Percentiles rank a stretch among this genome's conserved stretches.
Conservation (phyloP, 1,140 invertebrate species). For the Drosophila arawakana region DNA sequence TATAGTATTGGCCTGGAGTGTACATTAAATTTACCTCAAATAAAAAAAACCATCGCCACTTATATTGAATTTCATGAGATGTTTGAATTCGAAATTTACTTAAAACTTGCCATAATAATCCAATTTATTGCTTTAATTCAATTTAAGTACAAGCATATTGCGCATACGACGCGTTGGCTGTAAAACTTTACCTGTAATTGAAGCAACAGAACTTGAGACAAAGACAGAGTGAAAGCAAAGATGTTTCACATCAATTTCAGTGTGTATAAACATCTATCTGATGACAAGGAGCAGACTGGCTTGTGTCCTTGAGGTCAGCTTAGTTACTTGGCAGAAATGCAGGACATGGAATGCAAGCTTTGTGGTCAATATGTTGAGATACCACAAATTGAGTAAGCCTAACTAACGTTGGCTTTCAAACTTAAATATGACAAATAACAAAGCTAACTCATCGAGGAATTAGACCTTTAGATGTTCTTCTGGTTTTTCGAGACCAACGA, state of each 20-base stretch:
- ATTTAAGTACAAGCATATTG: conserved; percentile 52
- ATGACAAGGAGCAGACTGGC: neutral
- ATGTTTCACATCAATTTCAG: conserved; percentile 5
- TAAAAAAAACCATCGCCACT: neutral
- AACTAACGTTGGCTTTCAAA: conserved; percentile 7
- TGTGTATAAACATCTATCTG: neutral
- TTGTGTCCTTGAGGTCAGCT: conserved; percentile 5
- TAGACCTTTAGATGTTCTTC: neutral
- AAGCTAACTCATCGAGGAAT: neutral
- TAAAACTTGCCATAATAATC: conserved; percentile 53
- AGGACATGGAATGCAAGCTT: neutral
- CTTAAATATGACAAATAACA: neutral
- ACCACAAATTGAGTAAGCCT: conserved; percentile 10
- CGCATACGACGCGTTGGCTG: conserved; percentile 29
- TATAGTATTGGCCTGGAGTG: conserved; percentile 66
- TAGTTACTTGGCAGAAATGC: neutral
- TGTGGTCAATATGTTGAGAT: conserved; percentile 8
- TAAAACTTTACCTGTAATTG: conserved; percentile 42
- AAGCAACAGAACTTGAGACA: neutral
- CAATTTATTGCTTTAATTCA: conserved; percentile 55
- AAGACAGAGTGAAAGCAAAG: neutral
- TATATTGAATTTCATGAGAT: conserved; percentile 38
- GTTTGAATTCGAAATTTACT: conserved; percentile 8
- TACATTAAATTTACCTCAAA: conserved; percentile 60
- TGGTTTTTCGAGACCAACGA: neutral